Conservation (phyloP, 2,113 vertebrate genomes). For the Eulemur macaco region DNA sequence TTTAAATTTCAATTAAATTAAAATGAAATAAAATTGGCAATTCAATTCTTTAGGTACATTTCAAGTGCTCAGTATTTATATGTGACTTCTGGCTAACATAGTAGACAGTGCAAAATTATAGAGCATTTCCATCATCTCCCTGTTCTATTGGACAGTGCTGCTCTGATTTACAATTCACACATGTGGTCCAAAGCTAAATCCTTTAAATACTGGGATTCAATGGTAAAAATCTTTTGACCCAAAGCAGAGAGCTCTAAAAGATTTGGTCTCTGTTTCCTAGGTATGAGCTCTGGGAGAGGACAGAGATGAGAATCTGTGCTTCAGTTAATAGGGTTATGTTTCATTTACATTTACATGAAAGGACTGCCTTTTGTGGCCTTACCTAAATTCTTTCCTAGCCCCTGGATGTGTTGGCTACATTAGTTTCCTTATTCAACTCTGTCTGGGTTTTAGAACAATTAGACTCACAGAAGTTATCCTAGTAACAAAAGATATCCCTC, state of each 20-base stretch:
- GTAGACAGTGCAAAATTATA: not conserved
- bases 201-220: not conserved
- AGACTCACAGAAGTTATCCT: not conserved
- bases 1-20: not conserved
- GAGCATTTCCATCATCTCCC: not conserved
- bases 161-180: not conserved
- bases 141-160: not conserved
- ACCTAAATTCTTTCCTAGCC: not conserved
- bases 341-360: not conserved
- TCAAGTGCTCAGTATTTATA: not conserved
- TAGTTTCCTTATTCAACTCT: not conserved
- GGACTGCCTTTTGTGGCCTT: not conserved
- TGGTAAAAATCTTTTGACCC: not conserved
- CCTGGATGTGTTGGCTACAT: not conserved
- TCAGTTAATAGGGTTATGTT: not conserved
- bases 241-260: not conserved
- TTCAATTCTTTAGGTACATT: not conserved
- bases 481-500: not conserved
- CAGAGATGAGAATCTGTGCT: not conserved
- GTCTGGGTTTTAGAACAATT: slow-evolving; percentile 16
- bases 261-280: not conserved
- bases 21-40: not conserved
- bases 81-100: not conserved
- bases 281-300: not conserved
- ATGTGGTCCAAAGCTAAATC: not conserved